Conservation (phyloP, 2,113 vertebrate species). For the Cyanistes caeruleus region DNA sequence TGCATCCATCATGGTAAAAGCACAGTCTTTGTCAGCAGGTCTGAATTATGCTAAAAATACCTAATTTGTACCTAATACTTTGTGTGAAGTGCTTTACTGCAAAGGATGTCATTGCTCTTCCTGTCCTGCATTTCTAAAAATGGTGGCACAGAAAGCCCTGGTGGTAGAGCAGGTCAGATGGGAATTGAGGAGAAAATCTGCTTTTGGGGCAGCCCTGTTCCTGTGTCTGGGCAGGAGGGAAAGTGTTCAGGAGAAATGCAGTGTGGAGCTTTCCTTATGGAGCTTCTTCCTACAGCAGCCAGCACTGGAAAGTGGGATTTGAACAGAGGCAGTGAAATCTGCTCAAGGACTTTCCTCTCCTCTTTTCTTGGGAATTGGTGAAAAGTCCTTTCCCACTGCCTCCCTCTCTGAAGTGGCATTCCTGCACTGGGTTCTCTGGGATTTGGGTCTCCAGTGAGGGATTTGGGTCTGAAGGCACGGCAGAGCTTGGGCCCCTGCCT, state of each 20-base stretch:
- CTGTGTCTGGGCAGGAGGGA: background rate
- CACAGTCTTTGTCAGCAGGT: conserved; percentile 28
- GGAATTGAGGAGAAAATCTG: background rate
- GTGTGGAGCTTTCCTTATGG: background rate
- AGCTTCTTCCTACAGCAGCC: background rate
- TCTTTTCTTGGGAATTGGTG: background rate
- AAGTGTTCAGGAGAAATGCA: background rate
- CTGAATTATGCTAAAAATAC: conserved; percentile 2
- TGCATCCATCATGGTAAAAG: conserved; percentile 8
- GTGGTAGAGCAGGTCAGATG: background rate
- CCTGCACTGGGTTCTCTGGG: background rate
- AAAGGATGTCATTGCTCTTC: background rate
- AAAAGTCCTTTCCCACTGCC: background rate
- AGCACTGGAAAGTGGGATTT: background rate
- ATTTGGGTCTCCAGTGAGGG: background rate
- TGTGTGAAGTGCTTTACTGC: background rate
- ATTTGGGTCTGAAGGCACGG: rapidly evolving
- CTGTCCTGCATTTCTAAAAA: background rate
- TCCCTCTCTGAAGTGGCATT: background rate
- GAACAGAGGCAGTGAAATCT: background rate
- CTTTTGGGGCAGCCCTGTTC: background rate
- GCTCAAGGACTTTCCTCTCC: background rate
- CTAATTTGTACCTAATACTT: background rate
- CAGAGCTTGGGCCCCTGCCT: background rate
- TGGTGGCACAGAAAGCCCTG: background rate